Conservation (phyloP, 1,140 invertebrate species). For the Lineus longissimus region DNA sequence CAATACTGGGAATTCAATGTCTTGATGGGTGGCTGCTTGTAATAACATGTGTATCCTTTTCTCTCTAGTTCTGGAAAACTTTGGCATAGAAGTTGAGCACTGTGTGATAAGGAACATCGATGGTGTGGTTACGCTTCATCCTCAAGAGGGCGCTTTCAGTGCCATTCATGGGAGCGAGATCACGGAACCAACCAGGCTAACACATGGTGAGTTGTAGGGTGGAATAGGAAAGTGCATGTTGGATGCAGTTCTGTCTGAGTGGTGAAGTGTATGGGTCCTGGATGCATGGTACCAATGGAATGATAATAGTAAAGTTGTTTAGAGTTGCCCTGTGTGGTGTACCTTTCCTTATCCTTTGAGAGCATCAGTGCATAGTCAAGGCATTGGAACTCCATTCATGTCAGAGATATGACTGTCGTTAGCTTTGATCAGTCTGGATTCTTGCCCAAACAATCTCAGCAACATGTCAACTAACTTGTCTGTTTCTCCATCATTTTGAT, state of each 20-base stretch:
- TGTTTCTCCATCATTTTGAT: too few species aligned
- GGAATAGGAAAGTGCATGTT: conserved; percentile 1
- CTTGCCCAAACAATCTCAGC: too few species aligned
- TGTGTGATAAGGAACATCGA: conserved; percentile 71
- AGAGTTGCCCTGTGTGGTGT: too few species aligned
- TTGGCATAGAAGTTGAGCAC: conserved; percentile 66
- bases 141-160: conserved; percentile 68
- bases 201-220: conserved; percentile 69
- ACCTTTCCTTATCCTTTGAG: too few species aligned
- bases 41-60: too few species aligned
- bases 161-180: conserved; percentile 78
- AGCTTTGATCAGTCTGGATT: too few species aligned
- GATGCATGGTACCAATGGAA: too few species aligned
- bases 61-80: conserved; percentile 38
- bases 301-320: too few species aligned
- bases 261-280: background rate
- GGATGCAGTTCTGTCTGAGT: background rate
- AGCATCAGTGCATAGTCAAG: background rate
- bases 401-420: too few species aligned
- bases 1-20: background rate
- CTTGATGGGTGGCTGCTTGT: background rate
- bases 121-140: conserved; percentile 73
- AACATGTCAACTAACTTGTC: too few species aligned
- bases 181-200: conserved; percentile 69
- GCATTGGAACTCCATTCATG: background rate